Conservation (phyloP, 2,797 vertebrate genomes). For the Apodemus agrarius region DNA sequence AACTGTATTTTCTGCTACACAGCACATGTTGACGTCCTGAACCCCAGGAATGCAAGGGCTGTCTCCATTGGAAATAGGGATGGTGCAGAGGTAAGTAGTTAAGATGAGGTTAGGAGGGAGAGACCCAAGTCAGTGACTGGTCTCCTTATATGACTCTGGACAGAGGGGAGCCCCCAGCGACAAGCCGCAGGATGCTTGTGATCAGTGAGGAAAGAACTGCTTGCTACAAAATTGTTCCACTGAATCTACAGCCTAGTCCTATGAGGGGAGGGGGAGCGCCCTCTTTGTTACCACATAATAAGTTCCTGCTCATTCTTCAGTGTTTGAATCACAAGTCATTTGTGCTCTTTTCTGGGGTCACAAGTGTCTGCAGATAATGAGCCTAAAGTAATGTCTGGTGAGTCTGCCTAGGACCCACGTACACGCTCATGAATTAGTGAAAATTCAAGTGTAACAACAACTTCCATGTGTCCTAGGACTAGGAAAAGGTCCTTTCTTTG, state of each 20-base stretch:
- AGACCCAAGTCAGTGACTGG: neutral
- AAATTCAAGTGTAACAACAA: too few relatives aligned
- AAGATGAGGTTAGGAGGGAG: neutral
- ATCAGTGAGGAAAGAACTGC: too few relatives aligned
- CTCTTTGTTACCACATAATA: neutral
- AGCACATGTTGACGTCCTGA: neutral
- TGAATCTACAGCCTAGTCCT: neutral
- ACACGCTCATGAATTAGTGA: neutral
- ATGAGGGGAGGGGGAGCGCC: too few relatives aligned
- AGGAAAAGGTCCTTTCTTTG: neutral
- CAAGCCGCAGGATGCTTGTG: neutral
- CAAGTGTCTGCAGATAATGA: neutral
- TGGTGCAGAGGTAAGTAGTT: neutral
- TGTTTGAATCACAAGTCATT: neutral
- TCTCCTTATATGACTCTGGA: neutral
- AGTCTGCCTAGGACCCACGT: neutral
- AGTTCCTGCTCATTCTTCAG: neutral
- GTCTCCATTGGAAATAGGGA: neutral
- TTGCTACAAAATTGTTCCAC: neutral
- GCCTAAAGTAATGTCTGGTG: neutral
- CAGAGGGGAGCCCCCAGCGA: rapidly evolving
- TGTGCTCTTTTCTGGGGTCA: neutral
- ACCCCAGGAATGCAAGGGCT: neutral
- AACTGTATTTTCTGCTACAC: neutral
- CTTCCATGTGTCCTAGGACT: neutral